Base-by-base conservation (phyloP, 2,888 invertebrate species). In the Sinhomidia bicolor region DNA sequence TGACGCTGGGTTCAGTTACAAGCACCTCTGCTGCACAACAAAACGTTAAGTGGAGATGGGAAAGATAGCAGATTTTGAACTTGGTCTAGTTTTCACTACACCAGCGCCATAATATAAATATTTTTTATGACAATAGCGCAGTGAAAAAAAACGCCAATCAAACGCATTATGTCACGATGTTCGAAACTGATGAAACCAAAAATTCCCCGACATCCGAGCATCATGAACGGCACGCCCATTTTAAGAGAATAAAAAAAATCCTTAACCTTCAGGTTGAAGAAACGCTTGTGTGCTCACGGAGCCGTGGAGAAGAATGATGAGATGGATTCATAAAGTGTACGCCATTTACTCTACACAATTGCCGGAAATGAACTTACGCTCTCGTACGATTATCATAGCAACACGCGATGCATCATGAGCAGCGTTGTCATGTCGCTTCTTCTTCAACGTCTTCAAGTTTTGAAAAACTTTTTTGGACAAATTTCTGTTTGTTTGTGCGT, bases 301-400 rank as follows among this genome's bases (percentile, higher is more conserved):
- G 12, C 65, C 68, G 51, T 82, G 68, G 65, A 65, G 68, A 41
- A 12, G 20, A 57, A 41, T 4, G 5, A 54, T n/a, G 57, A 60
- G 4, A 10, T 26, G 26, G 2, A 26, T 12, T 9, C 44, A 12
- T 12, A 12, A 12, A 44, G 44, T 12, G 9, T 12, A 44, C 12
- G 12, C 10, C 10, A 44, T 44, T 44, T 44, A 12, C 54, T 54
- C 17, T 6, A 44, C 32, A 82, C 82, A 82, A 82, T 82, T 68
- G 36, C 82, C 82, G 82, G 82, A 82, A 82, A 68, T 82, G 82
- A 82, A 41, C 17, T n/a, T 68, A 17, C 68, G 62, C 60, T 65
- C 65, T 60, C 41, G 47, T 76, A 14, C 17, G 51, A 76, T 76
- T 68, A 68, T 41, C 41, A 20, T 68, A 68, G 68, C 36, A 60